Evolutionary conservation across 1,140 invertebrate species (phyloP), one percentile per base, ranked within the genome.

Genomic region (Brachionus rubens): DNA sequence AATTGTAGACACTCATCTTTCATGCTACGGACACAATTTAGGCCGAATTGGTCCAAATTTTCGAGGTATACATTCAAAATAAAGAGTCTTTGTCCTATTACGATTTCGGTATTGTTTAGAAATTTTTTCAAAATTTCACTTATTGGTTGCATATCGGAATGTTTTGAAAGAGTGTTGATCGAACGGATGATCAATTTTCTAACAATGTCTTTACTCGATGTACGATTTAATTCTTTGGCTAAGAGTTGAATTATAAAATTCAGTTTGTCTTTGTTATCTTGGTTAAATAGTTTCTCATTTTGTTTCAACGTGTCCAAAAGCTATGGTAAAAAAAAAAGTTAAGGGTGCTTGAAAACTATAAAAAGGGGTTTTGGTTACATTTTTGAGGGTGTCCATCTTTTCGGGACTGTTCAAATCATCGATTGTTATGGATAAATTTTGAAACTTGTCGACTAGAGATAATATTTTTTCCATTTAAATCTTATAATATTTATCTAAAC

Each of bases 11-110:
- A 36, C n/a, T 72, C 46, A 10, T 33, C 24, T 50, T 41, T 48
- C n/a, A n/a, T 10, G 12, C 14, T 0, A 10, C 19, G 6, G 19
- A 54, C 47, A 33, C 28, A 36, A 28, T 72, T 14, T 16, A 72
- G 26, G 7, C 68, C 68, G 21, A 72, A 72, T 24, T 72, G 26
- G 46, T 48, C 30, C 19, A 72, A 54, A 50, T 72, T 72, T 40
- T 72, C 68, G 28, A 48, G n/a, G 41, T 72, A 72, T 24, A 72
- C 33, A 33, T 72, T 72, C 12, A 72, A 24, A 33, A 72, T 72
- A 24, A 72, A 72, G 24, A 54, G 28, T 50, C 21, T 72, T 28
- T 72, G 68, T 0, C 46, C 68, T 14, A 72, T 72, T 50, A 16
- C 10, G 16, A 10, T 30, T n/a, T 50, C 14, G 12, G 9, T 10